phyloP scores from a whole-genome alignment of 2,797 vertebrate genomes.

The Brotula barbata region DNA sequence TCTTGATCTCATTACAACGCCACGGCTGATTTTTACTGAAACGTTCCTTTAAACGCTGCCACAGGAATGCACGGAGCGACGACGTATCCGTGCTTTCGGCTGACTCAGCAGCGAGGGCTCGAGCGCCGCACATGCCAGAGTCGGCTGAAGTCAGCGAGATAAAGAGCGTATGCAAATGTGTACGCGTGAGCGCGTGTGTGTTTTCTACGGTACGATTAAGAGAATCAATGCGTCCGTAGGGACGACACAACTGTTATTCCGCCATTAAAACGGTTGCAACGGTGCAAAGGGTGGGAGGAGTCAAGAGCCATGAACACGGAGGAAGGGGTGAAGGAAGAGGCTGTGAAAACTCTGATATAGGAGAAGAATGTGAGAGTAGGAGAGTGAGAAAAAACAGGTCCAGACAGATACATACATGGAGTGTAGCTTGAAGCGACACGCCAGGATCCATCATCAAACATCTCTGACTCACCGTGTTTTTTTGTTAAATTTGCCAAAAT shows the following conservation, averaged over 20 bases:
- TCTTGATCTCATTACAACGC: slow-evolving; percentile 74
- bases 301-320: background rate
- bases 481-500: background rate
- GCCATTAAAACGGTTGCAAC: no score
- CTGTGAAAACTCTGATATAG: background rate
- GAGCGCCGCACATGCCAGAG: slow-evolving; percentile 46
- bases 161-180: background rate
- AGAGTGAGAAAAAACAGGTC: slow-evolving; percentile 4
- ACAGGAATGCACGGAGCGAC: slow-evolving; percentile 69
- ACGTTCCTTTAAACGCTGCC: slow-evolving; percentile 71
- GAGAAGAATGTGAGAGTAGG: background rate
- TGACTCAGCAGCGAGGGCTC: slow-evolving; percentile 55
- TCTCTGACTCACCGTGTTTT: no score
- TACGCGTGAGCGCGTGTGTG: background rate
- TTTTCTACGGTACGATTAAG: background rate
- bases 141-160: slow-evolving; percentile 31
- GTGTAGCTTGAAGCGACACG: slow-evolving; percentile 14
- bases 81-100: slow-evolving; percentile 61
- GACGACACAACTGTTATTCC: no score
- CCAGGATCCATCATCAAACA: slow-evolving; percentile 7
- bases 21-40: slow-evolving; percentile 61
- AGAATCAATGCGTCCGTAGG: no score
- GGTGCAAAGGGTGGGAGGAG: background rate
- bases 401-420: background rate
- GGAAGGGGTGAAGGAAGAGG: background rate